These are phyloP conservation scores for Pelmatolapia mariae DNA, from an alignment of 2,113 vertebrate genomes.

Conservation along the genomic window DNA sequence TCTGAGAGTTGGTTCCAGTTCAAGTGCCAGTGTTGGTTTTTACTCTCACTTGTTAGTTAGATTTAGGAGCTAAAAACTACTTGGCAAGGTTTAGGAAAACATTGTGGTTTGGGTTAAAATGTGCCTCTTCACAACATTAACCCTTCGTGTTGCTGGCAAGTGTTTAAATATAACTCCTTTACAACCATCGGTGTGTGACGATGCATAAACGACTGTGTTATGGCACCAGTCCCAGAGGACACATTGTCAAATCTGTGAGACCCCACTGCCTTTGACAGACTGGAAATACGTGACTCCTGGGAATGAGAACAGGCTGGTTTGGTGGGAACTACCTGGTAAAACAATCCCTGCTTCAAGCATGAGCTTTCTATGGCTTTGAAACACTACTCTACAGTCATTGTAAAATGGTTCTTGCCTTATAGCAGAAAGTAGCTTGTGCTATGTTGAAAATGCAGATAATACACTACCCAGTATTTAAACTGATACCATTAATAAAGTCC, in stretches of 20 bases:
- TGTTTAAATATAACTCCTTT: background rate
- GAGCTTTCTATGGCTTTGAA: background rate
- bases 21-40: background rate
- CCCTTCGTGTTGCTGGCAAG: background rate
- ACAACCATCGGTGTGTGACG: background rate
- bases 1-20: background rate
- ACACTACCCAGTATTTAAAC: background rate
- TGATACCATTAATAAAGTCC: background rate
- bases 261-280: background rate
- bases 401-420: background rate
- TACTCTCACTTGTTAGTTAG: background rate
- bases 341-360: background rate
- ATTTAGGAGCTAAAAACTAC: background rate
- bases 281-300: background rate
- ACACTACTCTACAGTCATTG: background rate
- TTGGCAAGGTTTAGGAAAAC: background rate
- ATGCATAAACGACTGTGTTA: background rate
- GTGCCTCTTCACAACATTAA: background rate
- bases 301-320: background rate
- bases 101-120: background rate
- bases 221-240: background rate
- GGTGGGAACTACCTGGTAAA: background rate
- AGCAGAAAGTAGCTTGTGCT: background rate
- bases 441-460: background rate
- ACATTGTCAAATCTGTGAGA: background rate